Conservation (phyloP, 2,888 invertebrate species). For the Aphodius granarius region DNA sequence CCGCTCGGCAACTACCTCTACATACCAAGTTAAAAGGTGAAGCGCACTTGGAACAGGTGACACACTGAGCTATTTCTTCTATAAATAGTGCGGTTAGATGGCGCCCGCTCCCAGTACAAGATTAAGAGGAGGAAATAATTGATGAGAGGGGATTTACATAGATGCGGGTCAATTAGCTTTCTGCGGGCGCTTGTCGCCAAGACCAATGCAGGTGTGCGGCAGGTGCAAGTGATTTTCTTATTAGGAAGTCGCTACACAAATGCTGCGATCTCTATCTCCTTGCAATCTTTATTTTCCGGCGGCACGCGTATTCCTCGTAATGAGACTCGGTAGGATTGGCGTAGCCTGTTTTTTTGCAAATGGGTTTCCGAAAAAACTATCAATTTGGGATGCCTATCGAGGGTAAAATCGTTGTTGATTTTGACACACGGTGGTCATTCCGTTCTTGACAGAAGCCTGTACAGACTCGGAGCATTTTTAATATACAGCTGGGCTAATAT, state of each 20-base stretch:
- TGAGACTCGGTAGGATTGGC: background rate
- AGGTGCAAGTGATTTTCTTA: constrained; percentile 22
- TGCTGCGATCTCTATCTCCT: background rate
- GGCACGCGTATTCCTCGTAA: background rate
- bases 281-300: background rate
- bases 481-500: no score
- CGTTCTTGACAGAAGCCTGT: no score
- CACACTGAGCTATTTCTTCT: background rate
- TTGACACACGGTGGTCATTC: no score
- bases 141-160: constrained; percentile 16
- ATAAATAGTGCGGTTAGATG: background rate
- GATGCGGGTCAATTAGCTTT: constrained; percentile 26
- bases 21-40: background rate
- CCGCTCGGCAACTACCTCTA: background rate
- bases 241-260: background rate
- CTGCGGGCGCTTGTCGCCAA: constrained; percentile 20
- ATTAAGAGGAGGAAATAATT: background rate
- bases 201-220: constrained; percentile 25
- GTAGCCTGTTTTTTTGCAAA: no score
- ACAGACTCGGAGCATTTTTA: no score
- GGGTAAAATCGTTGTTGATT: no score
- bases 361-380: no score
- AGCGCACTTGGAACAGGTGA: background rate
- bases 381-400: no score
- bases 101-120: background rate